phyloP scores from a whole-genome alignment of 2,797 vertebrate species.

The Anableps anableps region DNA sequence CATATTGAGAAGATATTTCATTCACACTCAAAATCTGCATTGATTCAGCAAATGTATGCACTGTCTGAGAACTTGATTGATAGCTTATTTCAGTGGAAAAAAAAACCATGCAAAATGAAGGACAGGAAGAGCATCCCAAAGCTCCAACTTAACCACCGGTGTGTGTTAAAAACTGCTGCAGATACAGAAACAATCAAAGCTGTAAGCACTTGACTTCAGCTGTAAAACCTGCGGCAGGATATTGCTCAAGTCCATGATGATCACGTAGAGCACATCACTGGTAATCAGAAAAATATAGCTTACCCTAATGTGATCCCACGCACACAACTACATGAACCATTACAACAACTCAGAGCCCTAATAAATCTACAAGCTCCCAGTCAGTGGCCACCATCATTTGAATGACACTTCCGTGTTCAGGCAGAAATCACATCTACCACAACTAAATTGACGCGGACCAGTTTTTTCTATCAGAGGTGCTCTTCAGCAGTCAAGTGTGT shows the following conservation, averaged over 20 bases:
- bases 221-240: slow-evolving; percentile 18
- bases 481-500: slow-evolving; percentile 52
- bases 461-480: slow-evolving; percentile 72
- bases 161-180: background rate
- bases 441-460: slow-evolving; percentile 68
- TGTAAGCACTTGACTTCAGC: background rate
- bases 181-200: slow-evolving; percentile 9
- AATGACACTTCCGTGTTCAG: slow-evolving; percentile 70
- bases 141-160: slow-evolving; percentile 21
- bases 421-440: slow-evolving; percentile 72
- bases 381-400: slow-evolving; percentile 62
- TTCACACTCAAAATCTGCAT: too few species aligned
- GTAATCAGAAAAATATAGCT: slow-evolving; percentile 53
- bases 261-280: slow-evolving; percentile 30
- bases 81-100: background rate
- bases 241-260: slow-evolving; percentile 14
- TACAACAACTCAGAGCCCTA: slow-evolving; percentile 51
- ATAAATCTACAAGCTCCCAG: slow-evolving; percentile 62
- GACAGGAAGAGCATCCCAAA: slow-evolving; percentile 17
- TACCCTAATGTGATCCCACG: slow-evolving; percentile 52
- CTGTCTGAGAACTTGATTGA: background rate
- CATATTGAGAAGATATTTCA: background rate
- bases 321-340: slow-evolving; percentile 42
- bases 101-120: slow-evolving; percentile 10
- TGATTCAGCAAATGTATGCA: background rate